Base-by-base conservation (phyloP, 2,797 vertebrate species). In the Momotus momota region DNA sequence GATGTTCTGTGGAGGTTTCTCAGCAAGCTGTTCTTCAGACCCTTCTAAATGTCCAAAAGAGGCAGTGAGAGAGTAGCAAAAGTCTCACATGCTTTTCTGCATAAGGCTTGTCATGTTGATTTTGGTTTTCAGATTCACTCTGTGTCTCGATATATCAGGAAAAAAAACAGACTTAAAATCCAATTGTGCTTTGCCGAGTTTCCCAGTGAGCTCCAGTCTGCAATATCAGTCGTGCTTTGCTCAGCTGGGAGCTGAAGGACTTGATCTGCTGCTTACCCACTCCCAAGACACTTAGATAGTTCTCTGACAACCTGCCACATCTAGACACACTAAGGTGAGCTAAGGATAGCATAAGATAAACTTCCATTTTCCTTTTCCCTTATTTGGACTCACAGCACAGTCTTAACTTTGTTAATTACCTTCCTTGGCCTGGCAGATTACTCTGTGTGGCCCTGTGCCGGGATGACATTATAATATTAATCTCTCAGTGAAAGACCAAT, bases 281-380 rank as follows among this genome's bases (percentile, higher is more conserved):
- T 80, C 52, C 67, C 57, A 81, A 57, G 35, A 58, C 13, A 1
- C 55, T 66, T 35, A 20, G 60, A 20, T 33, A 54, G 19, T 13
- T 88, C 88, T 88, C 73, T 93, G 71, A 95, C 67, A 94, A 61
- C 55, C 80, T 81, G 74, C 40, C 70, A 92, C 1, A 2, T 79
- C 73, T 33, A 86, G 73, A 26, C 77, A 64, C 8, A 71, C 48
- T 29, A 84, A 93, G 84, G 88, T 93, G 86, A 96, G 67, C 81
- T 93, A 70, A 88, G 81, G 83, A 90, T 52, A 92, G 66, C 67
- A 86, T 55, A 77, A 91, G 67, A 67, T 92, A 92, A 93, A 92
- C 64, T 75, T 73, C 48, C 64, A 66, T 66, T 88, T 90, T 82
- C 62, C 71, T 85, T 48, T 95, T 82, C 67, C 90, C 90, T 92